A percentile compares a stretch with the other conserved stretches of the same genome.
phyloP scores from a whole-genome alignment of 2,113 vertebrate genomes.

The Sarotherodon lohbergeri region DNA sequence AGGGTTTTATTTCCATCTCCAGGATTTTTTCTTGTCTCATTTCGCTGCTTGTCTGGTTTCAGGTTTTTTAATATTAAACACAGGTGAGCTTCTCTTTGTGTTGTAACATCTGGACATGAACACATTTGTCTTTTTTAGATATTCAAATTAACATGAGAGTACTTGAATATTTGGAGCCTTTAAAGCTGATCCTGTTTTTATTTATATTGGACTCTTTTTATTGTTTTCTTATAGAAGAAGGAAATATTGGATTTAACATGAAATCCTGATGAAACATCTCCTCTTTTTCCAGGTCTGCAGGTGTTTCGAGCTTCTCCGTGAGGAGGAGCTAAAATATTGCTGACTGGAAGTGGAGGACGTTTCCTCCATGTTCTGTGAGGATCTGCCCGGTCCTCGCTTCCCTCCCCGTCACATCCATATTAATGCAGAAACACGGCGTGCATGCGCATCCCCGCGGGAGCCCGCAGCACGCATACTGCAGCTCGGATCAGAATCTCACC shows the following conservation, averaged over 20 bases:
- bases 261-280: background rate
- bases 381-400: background rate
- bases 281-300: background rate
- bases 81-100: background rate
- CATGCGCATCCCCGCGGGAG: background rate
- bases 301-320: background rate
- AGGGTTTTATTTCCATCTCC: background rate
- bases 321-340: background rate
- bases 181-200: background rate
- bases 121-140: background rate
- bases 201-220: background rate
- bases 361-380: background rate
- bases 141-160: accelerated
- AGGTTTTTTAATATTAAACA: background rate
- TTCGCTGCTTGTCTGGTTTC: background rate
- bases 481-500: background rate
- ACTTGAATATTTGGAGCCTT: background rate
- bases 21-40: background rate
- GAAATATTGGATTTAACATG: background rate
- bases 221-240: background rate
- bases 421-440: background rate
- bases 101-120: background rate
- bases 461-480: background rate
- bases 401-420: constrained; percentile 22
- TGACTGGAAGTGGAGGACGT: background rate